phyloP scores from a whole-genome alignment of 2,888 invertebrate genomes.

The Allacma fusca region DNA sequence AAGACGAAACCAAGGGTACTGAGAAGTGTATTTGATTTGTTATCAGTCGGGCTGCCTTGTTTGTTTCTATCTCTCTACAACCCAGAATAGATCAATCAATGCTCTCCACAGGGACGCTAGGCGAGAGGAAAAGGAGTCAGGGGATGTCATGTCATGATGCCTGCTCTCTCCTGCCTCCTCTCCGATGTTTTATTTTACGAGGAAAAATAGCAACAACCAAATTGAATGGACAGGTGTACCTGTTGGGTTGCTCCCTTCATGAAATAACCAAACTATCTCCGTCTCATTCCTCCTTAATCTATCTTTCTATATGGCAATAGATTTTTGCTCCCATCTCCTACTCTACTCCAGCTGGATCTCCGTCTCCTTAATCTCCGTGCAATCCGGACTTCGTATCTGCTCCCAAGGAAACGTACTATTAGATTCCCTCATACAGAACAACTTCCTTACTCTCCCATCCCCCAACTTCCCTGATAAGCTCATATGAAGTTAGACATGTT shows the following conservation, averaged over 20 bases:
- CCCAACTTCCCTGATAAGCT: no score
- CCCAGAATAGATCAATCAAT: constrained; percentile 50
- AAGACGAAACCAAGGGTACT: constrained; percentile 12
- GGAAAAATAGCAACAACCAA: constrained; percentile 1
- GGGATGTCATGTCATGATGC: constrained; percentile 34
- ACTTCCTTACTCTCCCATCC: no score
- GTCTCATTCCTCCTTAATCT: background rate
- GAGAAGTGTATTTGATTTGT: constrained; percentile 30
- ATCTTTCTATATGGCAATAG: background rate
- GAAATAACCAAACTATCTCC: background rate
- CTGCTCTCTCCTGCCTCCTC: constrained; percentile 20
- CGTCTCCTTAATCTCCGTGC: no score
- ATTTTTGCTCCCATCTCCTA: background rate
- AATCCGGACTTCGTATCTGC: no score
- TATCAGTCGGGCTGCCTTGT: constrained; percentile 39
- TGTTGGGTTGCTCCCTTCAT: constrained; percentile 30
- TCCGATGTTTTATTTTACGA: constrained; percentile 22
- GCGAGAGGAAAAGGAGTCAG: constrained; percentile 34
- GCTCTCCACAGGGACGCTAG: constrained; percentile 44
- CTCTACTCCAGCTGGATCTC: no score
- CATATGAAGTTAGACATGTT: no score
- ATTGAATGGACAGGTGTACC: constrained; percentile 41
- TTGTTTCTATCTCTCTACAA: constrained; percentile 40
- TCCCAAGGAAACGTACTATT: no score
- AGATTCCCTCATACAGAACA: no score